A percentile compares a stretch with the other conserved stretches of the same genome.
phyloP scores from a whole-genome alignment of 35 echinoderm and acorn worm genomes.

The Lytechinus pictus region DNA sequence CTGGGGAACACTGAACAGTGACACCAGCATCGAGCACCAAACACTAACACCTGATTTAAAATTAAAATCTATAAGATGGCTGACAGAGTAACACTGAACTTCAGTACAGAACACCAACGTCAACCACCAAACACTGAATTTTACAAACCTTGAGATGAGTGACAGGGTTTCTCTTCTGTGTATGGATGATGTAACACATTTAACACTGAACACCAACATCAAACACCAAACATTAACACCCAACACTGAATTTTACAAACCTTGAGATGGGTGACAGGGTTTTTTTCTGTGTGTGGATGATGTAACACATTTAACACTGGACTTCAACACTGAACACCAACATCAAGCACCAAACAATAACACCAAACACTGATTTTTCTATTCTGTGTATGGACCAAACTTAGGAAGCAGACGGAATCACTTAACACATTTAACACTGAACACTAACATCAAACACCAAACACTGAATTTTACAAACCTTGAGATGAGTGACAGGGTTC shows the following conservation, averaged over 20 bases:
- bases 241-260: background rate
- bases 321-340: too few species aligned
- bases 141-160: background rate
- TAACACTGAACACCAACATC: background rate
- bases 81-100: background rate
- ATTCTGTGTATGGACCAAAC: background rate
- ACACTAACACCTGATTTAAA: background rate
- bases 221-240: background rate
- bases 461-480: constrained; percentile 59
- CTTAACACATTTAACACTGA: background rate
- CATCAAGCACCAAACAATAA: background rate
- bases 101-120: background rate
- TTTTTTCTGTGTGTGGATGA: background rate
- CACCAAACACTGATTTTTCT: background rate
- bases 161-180: background rate
- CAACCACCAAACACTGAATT: background rate
- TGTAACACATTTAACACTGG: background rate
- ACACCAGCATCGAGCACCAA: background rate
- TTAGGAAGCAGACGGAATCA: too few species aligned
- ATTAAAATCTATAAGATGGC: background rate
- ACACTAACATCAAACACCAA: background rate
- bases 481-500: constrained; percentile 98
- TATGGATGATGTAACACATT: background rate
- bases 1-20: too few species aligned
- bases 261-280: background rate